A percentile compares a stretch with the other conserved stretches of the same genome.
Conservation (phyloP, 2,113 vertebrate genomes). For the Thunnus thynnus region DNA sequence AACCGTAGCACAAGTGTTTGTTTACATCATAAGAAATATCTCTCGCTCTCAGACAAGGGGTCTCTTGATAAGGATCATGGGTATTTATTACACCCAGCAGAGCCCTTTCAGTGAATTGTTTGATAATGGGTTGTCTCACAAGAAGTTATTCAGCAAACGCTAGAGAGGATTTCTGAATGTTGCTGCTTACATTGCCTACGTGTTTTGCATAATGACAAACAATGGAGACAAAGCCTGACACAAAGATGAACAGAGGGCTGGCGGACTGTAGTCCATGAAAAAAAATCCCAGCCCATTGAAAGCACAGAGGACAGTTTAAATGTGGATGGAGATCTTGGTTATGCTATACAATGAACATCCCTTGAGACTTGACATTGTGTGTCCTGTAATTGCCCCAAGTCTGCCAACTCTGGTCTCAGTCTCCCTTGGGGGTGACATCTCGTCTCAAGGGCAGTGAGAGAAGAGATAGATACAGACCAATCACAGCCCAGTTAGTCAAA, state of each 20-base stretch:
- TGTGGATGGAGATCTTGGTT: constrained; percentile 46
- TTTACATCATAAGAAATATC: constrained; percentile 71
- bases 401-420: constrained; percentile 36
- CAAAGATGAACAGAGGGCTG: background rate
- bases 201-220: constrained; percentile 38
- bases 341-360: constrained; percentile 48
- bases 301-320: constrained; percentile 43
- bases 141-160: constrained; percentile 34
- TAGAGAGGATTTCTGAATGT: constrained; percentile 46
- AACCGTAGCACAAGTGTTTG: constrained; percentile 60
- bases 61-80: constrained; percentile 73
- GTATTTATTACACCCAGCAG: constrained; percentile 75
- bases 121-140: constrained; percentile 58
- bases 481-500: constrained; percentile 62
- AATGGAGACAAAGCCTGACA: constrained; percentile 24
- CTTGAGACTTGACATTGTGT: constrained; percentile 52
- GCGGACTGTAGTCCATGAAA: constrained; percentile 7
- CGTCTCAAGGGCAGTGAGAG: constrained; percentile 62
- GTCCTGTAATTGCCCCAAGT: constrained; percentile 66
- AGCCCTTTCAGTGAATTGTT: constrained; percentile 61
- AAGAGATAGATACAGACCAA: constrained; percentile 67
- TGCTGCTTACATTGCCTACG: constrained; percentile 4
- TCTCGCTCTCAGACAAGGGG: constrained; percentile 56
- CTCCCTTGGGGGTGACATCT: constrained; percentile 60
- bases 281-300: constrained; percentile 14